A percentile compares a stretch with the other conserved stretches of the same genome.
Conservation (phyloP, 2,113 vertebrate species). For the Montifringilla adamsi region DNA sequence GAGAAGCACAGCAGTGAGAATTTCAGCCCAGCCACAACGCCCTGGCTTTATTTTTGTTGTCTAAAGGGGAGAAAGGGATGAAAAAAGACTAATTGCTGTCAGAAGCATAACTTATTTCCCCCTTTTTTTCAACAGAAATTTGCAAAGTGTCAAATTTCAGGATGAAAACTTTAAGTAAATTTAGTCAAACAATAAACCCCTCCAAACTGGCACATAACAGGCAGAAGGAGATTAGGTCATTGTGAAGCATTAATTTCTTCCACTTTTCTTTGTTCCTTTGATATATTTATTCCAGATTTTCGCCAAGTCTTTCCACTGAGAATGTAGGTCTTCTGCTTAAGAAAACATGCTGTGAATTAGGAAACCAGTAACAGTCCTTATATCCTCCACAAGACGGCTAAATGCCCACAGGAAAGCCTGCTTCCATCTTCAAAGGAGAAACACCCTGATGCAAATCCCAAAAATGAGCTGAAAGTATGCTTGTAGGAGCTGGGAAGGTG, state of each 20-base stretch:
- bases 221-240: not conserved
- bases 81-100: not conserved
- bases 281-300: not conserved
- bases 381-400: not conserved
- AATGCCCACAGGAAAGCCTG: not conserved
- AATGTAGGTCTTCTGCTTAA: not conserved
- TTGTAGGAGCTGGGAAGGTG: not conserved
- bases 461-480: not conserved
- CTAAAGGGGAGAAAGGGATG: not conserved
- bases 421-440: not conserved
- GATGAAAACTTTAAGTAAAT: not conserved
- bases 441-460: not conserved
- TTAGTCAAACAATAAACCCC: not conserved
- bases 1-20: not conserved
- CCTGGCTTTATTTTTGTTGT: not conserved
- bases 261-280: not conserved
- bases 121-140: not conserved
- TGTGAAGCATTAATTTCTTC: not conserved
- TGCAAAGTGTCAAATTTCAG: not conserved
- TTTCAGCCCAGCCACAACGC: not conserved
- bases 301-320: not conserved
- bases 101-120: not conserved
- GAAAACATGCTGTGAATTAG: not conserved
- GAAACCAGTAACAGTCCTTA: not conserved
- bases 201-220: not conserved